Evolutionary conservation across 1,140 invertebrate genomes (phyloP), one percentile per base, ranked within the genome.

Genomic region (Akabosia matsudoensis): DNA sequence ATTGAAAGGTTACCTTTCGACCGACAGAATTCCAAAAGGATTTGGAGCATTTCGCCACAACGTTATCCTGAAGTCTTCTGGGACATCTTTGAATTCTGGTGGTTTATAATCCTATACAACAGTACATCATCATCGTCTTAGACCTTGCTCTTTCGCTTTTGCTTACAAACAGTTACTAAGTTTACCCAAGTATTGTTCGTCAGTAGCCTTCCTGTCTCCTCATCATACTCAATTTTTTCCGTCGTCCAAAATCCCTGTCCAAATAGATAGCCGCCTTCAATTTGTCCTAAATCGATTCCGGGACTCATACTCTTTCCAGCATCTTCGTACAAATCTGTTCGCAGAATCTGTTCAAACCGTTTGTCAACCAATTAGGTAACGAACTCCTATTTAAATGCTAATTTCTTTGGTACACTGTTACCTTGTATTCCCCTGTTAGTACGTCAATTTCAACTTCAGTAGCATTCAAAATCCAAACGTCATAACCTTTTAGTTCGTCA

Each of bases 191-290:
- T 82, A 14, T 74, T 73, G 24, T 74, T 75, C 1, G 80, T 81
- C 1, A 81, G 33, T 14, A 80, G 52, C 18, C 75, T 37, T 56
- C 82, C 82, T 33, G 61, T 82, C 0, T 51, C 74, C 14, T 82
- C 75, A 64, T 87, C 83, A 78, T 83, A 84, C 30, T 81, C 82
- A 24, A 85, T 73, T 76, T 84, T 79, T 77, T 87, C 87, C 3
- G 79, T 80, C 14, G 84, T 76, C 80, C 80, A 86, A 61, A 71
- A 51, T 7, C 94, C 94, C 7, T 94, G 82, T 7, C 92, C 93
- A 94, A 96, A 96, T 0, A 95, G 86, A 83, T 94, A 93, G 0
- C 91, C 91, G 3, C 93, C 95, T 87, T 96, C 94, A 1, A 91
- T 87, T 86, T 97, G 94, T 28, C 94, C 94, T 7, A 56, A 4